These are phyloP conservation scores for Dasyurus viverrinus DNA, from an alignment of 2,113 vertebrate species.

Conservation along the genomic window DNA sequence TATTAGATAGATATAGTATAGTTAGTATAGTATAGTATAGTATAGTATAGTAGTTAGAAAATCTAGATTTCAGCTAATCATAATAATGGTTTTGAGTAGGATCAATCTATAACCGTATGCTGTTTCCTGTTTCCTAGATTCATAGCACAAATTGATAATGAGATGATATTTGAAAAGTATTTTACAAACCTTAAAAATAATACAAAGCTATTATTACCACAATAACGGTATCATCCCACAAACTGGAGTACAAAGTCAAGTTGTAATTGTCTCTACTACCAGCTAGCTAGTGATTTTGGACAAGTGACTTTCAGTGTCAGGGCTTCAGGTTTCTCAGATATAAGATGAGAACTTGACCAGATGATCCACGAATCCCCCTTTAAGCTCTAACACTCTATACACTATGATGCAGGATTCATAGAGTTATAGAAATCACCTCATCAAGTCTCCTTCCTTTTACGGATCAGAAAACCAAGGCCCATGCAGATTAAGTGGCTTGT, in stretches of 20 bases:
- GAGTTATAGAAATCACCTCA: background rate
- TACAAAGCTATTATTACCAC: background rate
- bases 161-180: background rate
- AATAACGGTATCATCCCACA: background rate
- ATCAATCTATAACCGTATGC: background rate
- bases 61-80: background rate
- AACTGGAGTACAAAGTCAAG: background rate
- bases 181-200: background rate
- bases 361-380: background rate
- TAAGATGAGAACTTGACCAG: background rate
- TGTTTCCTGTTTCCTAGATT: background rate
- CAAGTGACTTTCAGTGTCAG: background rate
- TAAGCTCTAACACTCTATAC: background rate
- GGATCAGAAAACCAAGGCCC: background rate
- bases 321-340: background rate
- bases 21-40: too few species aligned
- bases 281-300: background rate
- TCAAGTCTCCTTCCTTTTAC: background rate
- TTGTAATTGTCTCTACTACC: background rate
- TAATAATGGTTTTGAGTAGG: background rate
- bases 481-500: background rate
- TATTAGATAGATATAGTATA: too few species aligned
- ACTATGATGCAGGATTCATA: background rate
- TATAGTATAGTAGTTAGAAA: background rate
- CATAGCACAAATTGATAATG: background rate